Conservation (phyloP, 2,113 vertebrate genomes). For the Chlamydotis undulata region DNA sequence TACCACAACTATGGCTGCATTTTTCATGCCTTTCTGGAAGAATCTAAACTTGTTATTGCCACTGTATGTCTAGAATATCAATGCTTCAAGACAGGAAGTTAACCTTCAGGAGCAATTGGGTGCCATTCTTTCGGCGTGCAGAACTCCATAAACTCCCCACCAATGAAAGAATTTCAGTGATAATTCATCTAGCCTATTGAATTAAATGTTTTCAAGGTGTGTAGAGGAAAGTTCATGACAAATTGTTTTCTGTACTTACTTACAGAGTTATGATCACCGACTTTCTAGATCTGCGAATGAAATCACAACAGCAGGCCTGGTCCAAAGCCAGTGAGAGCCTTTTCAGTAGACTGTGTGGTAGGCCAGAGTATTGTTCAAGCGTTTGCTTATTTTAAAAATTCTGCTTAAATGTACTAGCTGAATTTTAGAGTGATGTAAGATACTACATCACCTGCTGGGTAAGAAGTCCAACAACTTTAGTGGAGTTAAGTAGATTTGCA, state of each 20-base stretch:
- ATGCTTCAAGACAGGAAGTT: background rate
- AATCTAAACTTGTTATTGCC: background rate
- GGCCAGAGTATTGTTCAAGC: background rate
- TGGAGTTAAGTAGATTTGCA: background rate
- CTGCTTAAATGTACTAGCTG: background rate
- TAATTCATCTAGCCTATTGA: background rate
- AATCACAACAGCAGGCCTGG: background rate
- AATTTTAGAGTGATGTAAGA: background rate
- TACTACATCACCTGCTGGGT: background rate
- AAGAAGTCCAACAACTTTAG: background rate
- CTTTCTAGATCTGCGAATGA: background rate
- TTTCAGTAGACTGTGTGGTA: background rate
- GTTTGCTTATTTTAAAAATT: background rate
- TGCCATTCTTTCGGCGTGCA: background rate
- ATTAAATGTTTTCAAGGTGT: background rate
- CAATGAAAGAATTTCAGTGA: background rate
- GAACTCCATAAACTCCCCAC: background rate
- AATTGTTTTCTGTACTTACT: background rate
- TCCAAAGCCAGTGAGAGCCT: background rate
- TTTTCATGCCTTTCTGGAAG: background rate
- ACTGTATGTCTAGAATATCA: rapidly evolving
- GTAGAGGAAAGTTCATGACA: background rate
- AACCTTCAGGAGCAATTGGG: rapidly evolving
- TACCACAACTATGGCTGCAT: background rate
- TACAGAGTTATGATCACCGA: background rate